phyloP scores from a whole-genome alignment of 2,888 invertebrate genomes.

The Chalcis sispes region DNA sequence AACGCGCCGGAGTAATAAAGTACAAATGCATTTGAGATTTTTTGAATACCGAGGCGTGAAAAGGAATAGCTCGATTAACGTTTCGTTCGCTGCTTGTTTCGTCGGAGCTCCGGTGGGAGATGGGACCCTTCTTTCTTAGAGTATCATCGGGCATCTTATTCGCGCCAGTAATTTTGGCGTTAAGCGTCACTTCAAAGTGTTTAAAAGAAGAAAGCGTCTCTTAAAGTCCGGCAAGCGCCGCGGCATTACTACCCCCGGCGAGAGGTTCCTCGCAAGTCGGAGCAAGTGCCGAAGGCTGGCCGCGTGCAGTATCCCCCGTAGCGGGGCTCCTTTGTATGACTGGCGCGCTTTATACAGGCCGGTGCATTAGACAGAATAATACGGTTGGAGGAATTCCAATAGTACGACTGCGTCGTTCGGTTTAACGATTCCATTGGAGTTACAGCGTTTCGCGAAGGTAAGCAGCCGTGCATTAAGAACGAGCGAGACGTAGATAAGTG shows the following conservation, averaged over 20 bases:
- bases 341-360: slow-evolving; percentile 53
- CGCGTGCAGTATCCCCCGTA: too few relatives aligned
- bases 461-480: slow-evolving; percentile 31
- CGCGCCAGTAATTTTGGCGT: slow-evolving; percentile 25
- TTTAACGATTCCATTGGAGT: slow-evolving; percentile 63
- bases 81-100: slow-evolving; percentile 6
- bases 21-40: slow-evolving; percentile 28
- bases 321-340: slow-evolving; percentile 53
- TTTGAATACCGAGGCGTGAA: too few relatives aligned
- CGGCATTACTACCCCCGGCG: slow-evolving; percentile 15
- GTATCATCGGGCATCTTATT: slow-evolving; percentile 22
- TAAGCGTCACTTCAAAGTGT: slow-evolving; percentile 21
- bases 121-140: background rate
- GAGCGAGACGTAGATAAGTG: slow-evolving; percentile 5
- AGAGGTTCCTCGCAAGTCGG: background rate
- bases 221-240: slow-evolving; percentile 53
- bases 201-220: slow-evolving; percentile 53
- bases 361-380: slow-evolving; percentile 62
- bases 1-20: background rate
- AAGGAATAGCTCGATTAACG: too few relatives aligned
- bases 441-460: slow-evolving; percentile 39
- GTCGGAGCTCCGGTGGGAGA: too few relatives aligned
- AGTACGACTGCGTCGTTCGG: slow-evolving; percentile 62
- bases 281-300: too few relatives aligned
- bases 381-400: slow-evolving; percentile 65